A percentile compares a stretch with the other conserved stretches of the same genome.
These are phyloP conservation scores for Micromys minutus DNA, from an alignment of 2,113 vertebrate genomes.

Conservation along the genomic window DNA sequence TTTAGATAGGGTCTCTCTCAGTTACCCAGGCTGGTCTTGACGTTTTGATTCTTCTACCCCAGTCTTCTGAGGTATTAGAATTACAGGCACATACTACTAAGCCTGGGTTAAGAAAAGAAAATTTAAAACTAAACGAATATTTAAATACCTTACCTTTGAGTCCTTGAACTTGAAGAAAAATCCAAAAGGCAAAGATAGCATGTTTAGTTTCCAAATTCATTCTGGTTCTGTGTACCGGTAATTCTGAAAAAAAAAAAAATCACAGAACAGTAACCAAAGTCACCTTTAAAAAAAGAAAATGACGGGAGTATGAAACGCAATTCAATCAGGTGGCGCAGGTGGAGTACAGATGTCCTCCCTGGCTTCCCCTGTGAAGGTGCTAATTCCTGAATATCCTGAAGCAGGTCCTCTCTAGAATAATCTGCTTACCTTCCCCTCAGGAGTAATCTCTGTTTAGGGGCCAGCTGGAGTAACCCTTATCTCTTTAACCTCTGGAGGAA, in stretches of 20 bases:
- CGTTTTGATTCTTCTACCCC: not conserved
- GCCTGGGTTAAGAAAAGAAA: conserved; percentile 11
- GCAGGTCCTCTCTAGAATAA: conserved; percentile 92
- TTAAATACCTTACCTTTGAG: conserved; percentile 88
- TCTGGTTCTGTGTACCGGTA: conserved; percentile 79
- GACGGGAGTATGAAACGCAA: conserved; percentile 38
- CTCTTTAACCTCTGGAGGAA: conserved; percentile 93
- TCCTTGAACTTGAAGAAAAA: conserved; percentile 86
- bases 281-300: not conserved
- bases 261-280: conserved; percentile 19
- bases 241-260: conserved; percentile 69
- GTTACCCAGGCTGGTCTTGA: not conserved
- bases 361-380: conserved; percentile 18
- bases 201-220: conserved; percentile 89
- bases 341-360: conserved; percentile 22
- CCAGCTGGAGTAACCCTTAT: conserved; percentile 91
- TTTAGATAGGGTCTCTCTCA: not conserved
- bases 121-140: conserved; percentile 28
- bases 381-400: conserved; percentile 79
- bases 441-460: conserved; percentile 93
- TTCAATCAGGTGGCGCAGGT: not conserved
- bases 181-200: conserved; percentile 85
- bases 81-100: too few relatives aligned
- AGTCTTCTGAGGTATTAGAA: not conserved
- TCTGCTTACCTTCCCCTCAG: conserved; percentile 94